Conservation (phyloP, 2,888 invertebrate species). For the Linnaemya vulpina region DNA sequence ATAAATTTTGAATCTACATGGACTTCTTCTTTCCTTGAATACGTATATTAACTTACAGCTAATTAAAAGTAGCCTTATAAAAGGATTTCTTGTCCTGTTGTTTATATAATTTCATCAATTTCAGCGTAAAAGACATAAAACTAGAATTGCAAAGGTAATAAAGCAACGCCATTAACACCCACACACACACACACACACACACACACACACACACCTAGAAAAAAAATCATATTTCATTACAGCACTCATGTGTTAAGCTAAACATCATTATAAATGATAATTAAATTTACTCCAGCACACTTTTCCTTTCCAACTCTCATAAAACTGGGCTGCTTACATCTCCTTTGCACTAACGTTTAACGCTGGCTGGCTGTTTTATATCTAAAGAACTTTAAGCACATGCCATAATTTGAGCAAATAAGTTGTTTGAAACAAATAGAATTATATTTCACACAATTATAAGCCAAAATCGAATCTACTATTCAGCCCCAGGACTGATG, state of each 20-base stretch:
- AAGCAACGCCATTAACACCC: not conserved
- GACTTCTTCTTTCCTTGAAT: not conserved
- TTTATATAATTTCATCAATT: slow-evolving; percentile 1
- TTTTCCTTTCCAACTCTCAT: slow-evolving; percentile 12
- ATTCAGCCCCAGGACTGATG: slow-evolving; percentile 30
- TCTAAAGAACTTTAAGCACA: not conserved
- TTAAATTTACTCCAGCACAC: slow-evolving; percentile 52
- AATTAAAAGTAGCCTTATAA: slow-evolving; percentile 49
- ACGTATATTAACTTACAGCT: slow-evolving; percentile 23
- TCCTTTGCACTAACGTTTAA: not conserved
- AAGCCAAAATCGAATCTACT: slow-evolving; percentile 57
- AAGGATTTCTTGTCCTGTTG: not conserved
- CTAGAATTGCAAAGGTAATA: not conserved
- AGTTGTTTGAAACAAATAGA: slow-evolving; percentile 60
- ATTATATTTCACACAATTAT: slow-evolving; percentile 54
- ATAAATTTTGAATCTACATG: slow-evolving; percentile 40
- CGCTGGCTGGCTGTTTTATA: too few relatives aligned
- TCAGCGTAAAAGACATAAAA: not conserved
- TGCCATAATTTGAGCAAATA: slow-evolving; percentile 54
- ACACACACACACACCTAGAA: too few relatives aligned
- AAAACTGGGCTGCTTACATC: not conserved
- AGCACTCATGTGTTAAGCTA: slow-evolving; percentile 67
- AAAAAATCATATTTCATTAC: slow-evolving; percentile 46
- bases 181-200: too few relatives aligned
- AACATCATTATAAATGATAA: slow-evolving; percentile 65